phyloP scores from a whole-genome alignment of 2,113 vertebrate genomes.

The Dasyurus viverrinus region DNA sequence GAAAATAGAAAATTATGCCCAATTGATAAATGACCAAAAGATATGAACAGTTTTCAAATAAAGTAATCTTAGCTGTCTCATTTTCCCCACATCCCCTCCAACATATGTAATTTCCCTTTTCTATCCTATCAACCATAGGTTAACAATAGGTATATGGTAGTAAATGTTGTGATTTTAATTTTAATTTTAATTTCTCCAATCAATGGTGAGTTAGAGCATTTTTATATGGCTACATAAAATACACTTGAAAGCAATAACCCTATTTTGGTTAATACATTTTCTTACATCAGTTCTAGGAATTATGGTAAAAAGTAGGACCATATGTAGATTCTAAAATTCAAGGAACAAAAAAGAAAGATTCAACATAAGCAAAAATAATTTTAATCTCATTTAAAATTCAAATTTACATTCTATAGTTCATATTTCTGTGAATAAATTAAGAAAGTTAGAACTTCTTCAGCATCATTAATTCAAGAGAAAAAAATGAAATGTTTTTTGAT shows the following conservation, averaged over 20 bases:
- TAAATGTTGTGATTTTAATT: too few species aligned
- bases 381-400: slow-evolving; percentile 44
- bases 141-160: too few species aligned
- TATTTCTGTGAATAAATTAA: neutral
- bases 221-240: neutral
- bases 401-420: neutral
- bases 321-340: neutral
- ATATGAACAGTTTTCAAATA: too few species aligned
- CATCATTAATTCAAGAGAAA: slow-evolving; percentile 23
- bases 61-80: too few species aligned
- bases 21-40: too few species aligned
- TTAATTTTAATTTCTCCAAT: too few species aligned
- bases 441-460: slow-evolving; percentile 7
- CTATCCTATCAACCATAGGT: too few species aligned
- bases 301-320: neutral
- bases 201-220: too few species aligned
- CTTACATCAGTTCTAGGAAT: neutral
- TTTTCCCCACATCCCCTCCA: too few species aligned
- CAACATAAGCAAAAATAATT: neutral
- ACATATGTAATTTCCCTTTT: too few species aligned
- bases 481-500: slow-evolving; percentile 39
- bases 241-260: neutral
- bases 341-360: slow-evolving; percentile 10
- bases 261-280: neutral
- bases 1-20: neutral